phyloP scores from a whole-genome alignment of 2,113 vertebrate species.

The Willisornis vidua region DNA sequence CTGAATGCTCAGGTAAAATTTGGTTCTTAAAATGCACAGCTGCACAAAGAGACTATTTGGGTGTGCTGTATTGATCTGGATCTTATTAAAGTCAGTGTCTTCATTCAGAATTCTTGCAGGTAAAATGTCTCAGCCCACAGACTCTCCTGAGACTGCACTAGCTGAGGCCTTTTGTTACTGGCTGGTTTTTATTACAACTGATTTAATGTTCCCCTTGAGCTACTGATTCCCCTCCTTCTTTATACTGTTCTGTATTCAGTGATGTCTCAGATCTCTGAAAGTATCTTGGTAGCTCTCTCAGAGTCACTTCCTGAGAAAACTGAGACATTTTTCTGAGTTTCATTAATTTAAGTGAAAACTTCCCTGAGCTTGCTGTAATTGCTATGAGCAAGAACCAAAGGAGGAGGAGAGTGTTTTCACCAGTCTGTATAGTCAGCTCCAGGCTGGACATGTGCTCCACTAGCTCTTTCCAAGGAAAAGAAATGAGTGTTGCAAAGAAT shows the following conservation, averaged over 20 bases:
- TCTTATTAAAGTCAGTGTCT: neutral
- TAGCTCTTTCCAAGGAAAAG: neutral
- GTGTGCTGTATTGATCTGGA: neutral
- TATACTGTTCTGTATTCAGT: neutral
- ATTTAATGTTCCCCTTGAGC: neutral
- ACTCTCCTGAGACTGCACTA: neutral
- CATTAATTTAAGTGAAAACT: neutral
- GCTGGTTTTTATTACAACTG: neutral
- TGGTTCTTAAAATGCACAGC: neutral
- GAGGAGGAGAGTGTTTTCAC: neutral
- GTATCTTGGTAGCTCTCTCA: neutral
- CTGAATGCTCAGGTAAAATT: neutral
- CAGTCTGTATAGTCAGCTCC: neutral
- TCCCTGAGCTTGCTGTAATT: neutral
- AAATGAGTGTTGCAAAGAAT: neutral
- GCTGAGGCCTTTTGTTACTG: neutral
- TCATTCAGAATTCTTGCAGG: neutral
- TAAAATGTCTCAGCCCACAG: neutral
- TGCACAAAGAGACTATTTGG: neutral
- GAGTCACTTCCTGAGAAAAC: neutral
- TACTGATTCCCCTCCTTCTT: neutral
- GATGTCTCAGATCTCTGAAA: neutral
- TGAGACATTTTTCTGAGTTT: neutral
- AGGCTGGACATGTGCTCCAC: neutral
- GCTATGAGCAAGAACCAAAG: neutral